phyloP scores from a whole-genome alignment of 2,797 vertebrate species.

The Acropternis orthonyx region DNA sequence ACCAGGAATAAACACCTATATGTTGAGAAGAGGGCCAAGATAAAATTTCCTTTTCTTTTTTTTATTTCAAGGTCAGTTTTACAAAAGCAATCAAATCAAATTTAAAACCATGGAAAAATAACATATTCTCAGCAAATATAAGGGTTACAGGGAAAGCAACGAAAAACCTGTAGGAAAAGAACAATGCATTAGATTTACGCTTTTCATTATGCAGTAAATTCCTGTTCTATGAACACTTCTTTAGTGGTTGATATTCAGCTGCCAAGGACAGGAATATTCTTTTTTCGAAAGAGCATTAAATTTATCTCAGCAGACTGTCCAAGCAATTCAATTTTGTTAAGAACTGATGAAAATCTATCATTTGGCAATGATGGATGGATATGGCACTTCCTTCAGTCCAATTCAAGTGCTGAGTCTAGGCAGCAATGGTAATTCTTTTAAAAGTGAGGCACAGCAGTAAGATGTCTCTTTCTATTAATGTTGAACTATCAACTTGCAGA shows the following conservation, averaged over 20 bases:
- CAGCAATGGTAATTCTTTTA: constrained; percentile 55
- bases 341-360: constrained; percentile 72
- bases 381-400: constrained; percentile 45
- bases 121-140: neutral
- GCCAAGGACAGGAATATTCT: constrained; percentile 51
- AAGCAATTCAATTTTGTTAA: constrained; percentile 68
- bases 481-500: neutral
- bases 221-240: neutral
- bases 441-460: constrained; percentile 27
- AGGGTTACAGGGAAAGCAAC: neutral
- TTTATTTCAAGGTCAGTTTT: neutral
- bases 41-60: neutral
- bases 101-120: neutral
- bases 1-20: neutral
- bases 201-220: constrained; percentile 18
- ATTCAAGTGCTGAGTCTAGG: constrained; percentile 50
- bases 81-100: neutral
- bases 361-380: constrained; percentile 54
- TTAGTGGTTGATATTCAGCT: constrained; percentile 43
- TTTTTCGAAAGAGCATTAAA: constrained; percentile 61
- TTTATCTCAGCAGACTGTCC: constrained; percentile 69
- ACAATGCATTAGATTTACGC: neutral
- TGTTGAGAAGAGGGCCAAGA: neutral
- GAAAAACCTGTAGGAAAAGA: neutral
- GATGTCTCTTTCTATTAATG: constrained; percentile 46